Conservation (phyloP, 2,113 vertebrate genomes). For the Pipa parva region DNA sequence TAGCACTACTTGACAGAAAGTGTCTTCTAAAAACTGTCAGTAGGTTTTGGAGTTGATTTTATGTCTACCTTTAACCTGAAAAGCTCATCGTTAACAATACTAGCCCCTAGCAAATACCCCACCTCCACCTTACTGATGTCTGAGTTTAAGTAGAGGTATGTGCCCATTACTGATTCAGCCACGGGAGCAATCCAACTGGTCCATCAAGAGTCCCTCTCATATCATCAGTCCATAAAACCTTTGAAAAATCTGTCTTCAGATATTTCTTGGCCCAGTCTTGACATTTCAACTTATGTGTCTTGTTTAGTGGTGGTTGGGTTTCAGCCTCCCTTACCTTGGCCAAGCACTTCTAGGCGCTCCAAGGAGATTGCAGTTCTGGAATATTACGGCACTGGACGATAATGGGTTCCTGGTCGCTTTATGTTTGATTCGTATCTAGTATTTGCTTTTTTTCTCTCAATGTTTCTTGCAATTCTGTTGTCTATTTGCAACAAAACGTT, state of each 20-base stretch:
- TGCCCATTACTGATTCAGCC: not conserved
- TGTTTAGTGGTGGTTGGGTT: not conserved
- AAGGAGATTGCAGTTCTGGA: not conserved
- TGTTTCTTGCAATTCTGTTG: too few relatives aligned
- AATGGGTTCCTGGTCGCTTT: not conserved
- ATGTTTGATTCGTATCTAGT: not conserved
- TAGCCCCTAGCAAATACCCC: too few relatives aligned
- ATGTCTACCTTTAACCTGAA: too few relatives aligned
- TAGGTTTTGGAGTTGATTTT: too few relatives aligned
- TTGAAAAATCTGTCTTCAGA: conserved; percentile 11
- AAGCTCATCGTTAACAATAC: too few relatives aligned
- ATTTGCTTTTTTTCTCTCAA: too few relatives aligned
- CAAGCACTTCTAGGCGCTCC: not conserved
- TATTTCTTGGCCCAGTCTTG: conserved; percentile 13
- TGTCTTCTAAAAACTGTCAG: too few relatives aligned
- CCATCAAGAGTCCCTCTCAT: not conserved
- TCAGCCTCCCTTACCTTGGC: not conserved
- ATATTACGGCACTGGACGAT: not conserved
- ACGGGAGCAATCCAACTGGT: not conserved
- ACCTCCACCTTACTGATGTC: too few relatives aligned
- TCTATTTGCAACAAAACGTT: too few relatives aligned
- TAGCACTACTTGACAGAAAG: too few relatives aligned
- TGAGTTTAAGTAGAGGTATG: too few relatives aligned
- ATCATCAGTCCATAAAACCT: not conserved
- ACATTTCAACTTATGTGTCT: not conserved